phyloP scores from a whole-genome alignment of 2,888 invertebrate genomes.

The Oasisia sp. region DNA sequence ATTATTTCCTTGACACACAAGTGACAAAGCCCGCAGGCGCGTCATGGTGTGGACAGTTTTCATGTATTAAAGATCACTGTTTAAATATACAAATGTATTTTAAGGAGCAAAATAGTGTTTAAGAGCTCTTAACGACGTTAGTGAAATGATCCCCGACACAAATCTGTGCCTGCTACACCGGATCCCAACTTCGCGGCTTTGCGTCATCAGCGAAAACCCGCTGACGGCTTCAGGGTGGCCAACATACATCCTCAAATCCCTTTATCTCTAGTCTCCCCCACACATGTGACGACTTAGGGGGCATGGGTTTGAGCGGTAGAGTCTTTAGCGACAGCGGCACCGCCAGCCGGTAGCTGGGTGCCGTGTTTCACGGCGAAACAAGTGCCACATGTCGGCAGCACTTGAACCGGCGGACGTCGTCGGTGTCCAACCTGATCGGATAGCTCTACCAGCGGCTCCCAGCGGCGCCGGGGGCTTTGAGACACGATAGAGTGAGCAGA shows the following conservation, averaged over 20 bases:
- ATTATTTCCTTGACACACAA: too few species aligned
- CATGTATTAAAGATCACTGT: too few species aligned
- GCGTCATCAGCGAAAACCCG: not conserved
- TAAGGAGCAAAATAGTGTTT: too few species aligned
- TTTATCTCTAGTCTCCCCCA: not conserved
- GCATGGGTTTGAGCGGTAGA: not conserved
- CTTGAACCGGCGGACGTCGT: not conserved
- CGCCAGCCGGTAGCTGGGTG: not conserved
- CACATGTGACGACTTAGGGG: not conserved
- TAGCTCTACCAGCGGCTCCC: not conserved
- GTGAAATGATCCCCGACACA: too few species aligned
- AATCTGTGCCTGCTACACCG: too few species aligned
- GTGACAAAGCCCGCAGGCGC: too few species aligned
- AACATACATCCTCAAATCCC: not conserved
- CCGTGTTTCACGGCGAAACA: not conserved
- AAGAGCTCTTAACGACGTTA: too few species aligned
- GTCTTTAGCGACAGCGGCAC: not conserved
- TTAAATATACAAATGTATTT: too few species aligned
- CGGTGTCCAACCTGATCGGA: not conserved
- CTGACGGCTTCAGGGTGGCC: slow-evolving; percentile 12
- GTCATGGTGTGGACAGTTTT: too few species aligned
- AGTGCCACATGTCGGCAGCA: not conserved
- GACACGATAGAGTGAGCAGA: not conserved
- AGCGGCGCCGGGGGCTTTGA: not conserved
- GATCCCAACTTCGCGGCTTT: not conserved